Percentiles rank a stretch among this genome's conserved stretches.
Conservation (phyloP, 1,140 invertebrate species). For the Brachystomella parvula region DNA sequence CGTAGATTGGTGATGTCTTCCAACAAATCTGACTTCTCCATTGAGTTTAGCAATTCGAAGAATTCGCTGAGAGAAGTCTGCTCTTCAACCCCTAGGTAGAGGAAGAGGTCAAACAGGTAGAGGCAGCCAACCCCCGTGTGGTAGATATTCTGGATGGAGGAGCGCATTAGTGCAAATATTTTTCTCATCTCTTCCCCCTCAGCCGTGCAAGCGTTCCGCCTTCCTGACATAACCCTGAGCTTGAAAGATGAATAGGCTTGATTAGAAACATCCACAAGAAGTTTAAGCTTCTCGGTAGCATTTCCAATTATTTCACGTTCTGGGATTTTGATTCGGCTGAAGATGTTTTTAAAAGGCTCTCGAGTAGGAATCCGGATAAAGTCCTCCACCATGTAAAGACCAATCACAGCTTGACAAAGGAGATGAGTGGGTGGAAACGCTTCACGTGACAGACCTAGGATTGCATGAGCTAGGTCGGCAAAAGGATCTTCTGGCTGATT, state of each 20-base stretch:
- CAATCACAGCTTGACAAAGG: not conserved
- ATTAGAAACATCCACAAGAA: not conserved
- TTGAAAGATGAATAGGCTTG: not conserved
- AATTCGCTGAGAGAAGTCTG: not conserved
- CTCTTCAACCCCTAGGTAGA: not conserved
- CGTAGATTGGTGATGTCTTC: not conserved
- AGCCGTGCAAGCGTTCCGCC: not conserved
- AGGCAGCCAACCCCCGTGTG: not conserved
- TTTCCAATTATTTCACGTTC: not conserved
- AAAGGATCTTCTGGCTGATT: too few species aligned
- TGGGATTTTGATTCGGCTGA: not conserved
- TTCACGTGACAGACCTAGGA: not conserved
- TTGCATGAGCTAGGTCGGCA: not conserved
- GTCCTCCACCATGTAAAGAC: not conserved
- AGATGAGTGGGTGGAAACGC: not conserved
- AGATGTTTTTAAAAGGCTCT: not conserved
- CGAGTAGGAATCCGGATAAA: not conserved
- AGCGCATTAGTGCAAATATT: not conserved
- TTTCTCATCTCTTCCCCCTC: not conserved
- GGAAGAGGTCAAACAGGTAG: not conserved
- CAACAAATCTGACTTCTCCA: not conserved
- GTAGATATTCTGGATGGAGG: not conserved
- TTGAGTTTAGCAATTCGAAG: not conserved
- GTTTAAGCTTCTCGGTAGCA: not conserved
- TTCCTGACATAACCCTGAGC: not conserved